phyloP scores from a whole-genome alignment of 2,113 vertebrate species.

The Colius striatus region DNA sequence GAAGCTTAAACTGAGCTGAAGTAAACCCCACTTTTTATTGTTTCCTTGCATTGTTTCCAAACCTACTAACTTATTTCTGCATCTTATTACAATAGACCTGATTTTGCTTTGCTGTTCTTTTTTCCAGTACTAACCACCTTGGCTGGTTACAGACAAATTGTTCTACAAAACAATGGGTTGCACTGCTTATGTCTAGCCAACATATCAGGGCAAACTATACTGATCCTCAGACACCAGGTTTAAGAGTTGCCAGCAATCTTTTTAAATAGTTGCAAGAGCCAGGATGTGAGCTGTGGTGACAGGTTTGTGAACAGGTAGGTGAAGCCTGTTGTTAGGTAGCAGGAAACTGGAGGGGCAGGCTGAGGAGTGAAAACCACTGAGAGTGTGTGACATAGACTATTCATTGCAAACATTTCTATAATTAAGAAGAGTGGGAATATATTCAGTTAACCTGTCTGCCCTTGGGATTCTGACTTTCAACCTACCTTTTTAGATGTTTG shows the following conservation, averaged over 20 bases:
- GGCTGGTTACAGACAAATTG: not conserved
- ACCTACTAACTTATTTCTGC: not conserved
- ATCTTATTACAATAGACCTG: not conserved
- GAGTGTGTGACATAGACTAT: accelerated
- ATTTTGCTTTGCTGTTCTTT: not conserved
- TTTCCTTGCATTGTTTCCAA: not conserved
- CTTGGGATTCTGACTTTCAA: not conserved
- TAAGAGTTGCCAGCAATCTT: not conserved
- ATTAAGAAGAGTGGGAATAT: not conserved
- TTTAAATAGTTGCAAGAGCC: not conserved
- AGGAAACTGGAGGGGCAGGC: not conserved
- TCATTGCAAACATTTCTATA: not conserved
- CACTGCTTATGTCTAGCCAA: not conserved
- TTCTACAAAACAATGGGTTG: not conserved
- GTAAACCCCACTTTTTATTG: not conserved
- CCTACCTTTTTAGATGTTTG: not conserved
- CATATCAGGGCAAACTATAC: not conserved
- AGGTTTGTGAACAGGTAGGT: not conserved
- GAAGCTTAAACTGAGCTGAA: not conserved
- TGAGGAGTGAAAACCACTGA: not conserved
- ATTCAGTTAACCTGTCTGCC: not conserved
- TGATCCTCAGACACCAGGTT: not conserved
- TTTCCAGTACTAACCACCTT: not conserved
- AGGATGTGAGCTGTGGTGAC: not conserved
- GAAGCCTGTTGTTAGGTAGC: not conserved